Percentiles rank a stretch among this genome's conserved stretches.
Conservation (phyloP, 2,113 vertebrate species). For the Chaenogobius annularis region DNA sequence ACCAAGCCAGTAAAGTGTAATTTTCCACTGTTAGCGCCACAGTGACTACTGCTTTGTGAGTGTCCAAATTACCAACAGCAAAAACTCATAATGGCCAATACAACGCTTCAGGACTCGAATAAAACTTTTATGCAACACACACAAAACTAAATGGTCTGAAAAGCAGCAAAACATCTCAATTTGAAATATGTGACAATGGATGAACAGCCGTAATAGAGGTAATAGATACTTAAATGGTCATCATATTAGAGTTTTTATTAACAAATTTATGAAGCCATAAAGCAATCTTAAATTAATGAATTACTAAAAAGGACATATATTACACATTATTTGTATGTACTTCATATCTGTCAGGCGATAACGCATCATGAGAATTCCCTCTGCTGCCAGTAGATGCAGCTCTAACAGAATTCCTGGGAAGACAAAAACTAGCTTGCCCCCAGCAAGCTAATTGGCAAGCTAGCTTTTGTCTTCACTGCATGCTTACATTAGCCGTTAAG, state of each 20-base stretch:
- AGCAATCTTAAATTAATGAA: not conserved
- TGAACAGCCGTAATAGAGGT: not conserved
- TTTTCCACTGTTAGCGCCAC: slow-evolving; percentile 48
- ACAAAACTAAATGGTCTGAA: slow-evolving; percentile 44
- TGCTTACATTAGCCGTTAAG: no score
- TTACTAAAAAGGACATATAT: not conserved
- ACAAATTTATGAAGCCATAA: not conserved
- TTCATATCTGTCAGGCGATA: no score
- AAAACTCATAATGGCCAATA: slow-evolving; percentile 34
- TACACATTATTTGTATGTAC: no score
- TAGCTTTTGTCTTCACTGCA: no score
- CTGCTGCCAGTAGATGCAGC: no score
- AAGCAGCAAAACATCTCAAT: slow-evolving; percentile 53
- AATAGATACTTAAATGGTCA: not conserved
- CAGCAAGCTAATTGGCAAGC: no score
- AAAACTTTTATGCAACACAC: slow-evolving; percentile 34
- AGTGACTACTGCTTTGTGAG: slow-evolving; percentile 52
- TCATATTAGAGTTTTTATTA: not conserved
- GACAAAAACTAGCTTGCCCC: no score
- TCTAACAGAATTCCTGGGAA: no score
- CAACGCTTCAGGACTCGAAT: slow-evolving; percentile 41
- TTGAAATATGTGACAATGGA: slow-evolving; percentile 25
- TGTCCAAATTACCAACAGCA: slow-evolving; percentile 55
- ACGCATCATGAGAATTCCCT: no score
- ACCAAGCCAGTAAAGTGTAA: slow-evolving; percentile 40